Percentiles rank a stretch among this genome's conserved stretches.
These are phyloP conservation scores for Chrysolina haemoptera DNA, from an alignment of 2,888 invertebrate species.

Conservation along the genomic window DNA sequence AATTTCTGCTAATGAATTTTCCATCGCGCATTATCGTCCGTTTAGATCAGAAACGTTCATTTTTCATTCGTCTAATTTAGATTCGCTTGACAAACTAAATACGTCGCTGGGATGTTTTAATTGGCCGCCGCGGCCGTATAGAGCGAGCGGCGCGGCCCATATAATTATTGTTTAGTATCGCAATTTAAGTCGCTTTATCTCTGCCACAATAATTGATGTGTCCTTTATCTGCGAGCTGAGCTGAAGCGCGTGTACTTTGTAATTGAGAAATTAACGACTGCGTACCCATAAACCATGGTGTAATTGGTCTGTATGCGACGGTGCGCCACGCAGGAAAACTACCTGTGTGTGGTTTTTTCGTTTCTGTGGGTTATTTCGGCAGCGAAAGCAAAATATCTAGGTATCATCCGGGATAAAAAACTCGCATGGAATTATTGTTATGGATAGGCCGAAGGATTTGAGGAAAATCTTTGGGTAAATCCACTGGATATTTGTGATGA, in stretches of 20 bases:
- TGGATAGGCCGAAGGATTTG: too few relatives aligned
- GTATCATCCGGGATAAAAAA: too few relatives aligned
- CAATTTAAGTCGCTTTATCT: constrained; percentile 27
- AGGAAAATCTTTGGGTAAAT: too few relatives aligned
- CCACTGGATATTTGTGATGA: too few relatives aligned
- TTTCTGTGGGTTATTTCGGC: not conserved
- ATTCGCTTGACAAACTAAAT: constrained; percentile 22
- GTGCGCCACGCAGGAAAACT: not conserved
- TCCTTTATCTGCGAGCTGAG: constrained; percentile 28
- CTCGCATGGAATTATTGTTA: too few relatives aligned
- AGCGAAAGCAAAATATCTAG: too few relatives aligned
- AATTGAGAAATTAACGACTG: constrained; percentile 28
- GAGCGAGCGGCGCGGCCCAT: constrained; percentile 29
- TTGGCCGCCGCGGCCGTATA: constrained; percentile 22
- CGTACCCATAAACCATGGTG: constrained; percentile 17
- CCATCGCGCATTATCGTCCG: constrained; percentile 24
- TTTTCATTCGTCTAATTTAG: constrained; percentile 16
- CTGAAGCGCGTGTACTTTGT: constrained; percentile 27
- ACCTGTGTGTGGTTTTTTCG: not conserved
- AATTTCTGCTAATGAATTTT: constrained; percentile 27
- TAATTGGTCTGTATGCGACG: constrained; percentile 1
- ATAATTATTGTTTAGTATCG: constrained; percentile 31
- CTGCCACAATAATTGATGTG: constrained; percentile 23
- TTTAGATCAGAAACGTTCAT: not conserved
- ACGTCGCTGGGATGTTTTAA: constrained; percentile 28